phyloP scores from a whole-genome alignment of 2,113 vertebrate genomes.

The Spilogale gracilis region DNA sequence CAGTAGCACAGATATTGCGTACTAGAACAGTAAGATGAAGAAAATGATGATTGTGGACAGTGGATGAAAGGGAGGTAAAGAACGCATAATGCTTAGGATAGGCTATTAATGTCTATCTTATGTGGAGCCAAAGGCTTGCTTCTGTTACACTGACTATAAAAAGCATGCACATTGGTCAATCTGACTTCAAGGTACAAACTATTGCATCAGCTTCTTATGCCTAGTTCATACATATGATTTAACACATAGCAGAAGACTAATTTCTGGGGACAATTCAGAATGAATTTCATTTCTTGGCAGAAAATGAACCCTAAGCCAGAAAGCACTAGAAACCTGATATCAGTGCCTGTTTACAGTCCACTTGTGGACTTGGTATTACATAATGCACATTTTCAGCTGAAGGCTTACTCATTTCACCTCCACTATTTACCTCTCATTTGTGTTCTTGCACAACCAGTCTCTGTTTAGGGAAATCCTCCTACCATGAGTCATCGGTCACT shows the following conservation, averaged over 20 bases:
- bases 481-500: constrained; percentile 40
- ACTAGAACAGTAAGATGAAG: background rate
- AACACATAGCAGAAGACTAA: constrained; percentile 78
- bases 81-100: constrained; percentile 17
- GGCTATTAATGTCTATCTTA: constrained; percentile 35
- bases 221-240: constrained; percentile 74
- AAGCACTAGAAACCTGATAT: constrained; percentile 68
- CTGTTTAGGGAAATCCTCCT: constrained; percentile 50
- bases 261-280: constrained; percentile 75
- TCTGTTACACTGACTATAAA: constrained; percentile 64
- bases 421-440: constrained; percentile 59
- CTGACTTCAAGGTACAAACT: constrained; percentile 67
- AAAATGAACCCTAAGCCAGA: constrained; percentile 59
- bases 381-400: constrained; percentile 68
- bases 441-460: background rate
- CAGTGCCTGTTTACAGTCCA: constrained; percentile 49
- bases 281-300: constrained; percentile 71
- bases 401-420: constrained; percentile 35
- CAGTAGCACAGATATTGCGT: background rate
- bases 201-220: constrained; percentile 63
- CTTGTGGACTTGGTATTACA: constrained; percentile 40
- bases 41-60: constrained; percentile 29
- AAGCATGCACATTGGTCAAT: constrained; percentile 54
- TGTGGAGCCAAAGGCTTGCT: constrained; percentile 26
- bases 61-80: constrained; percentile 25